Evolutionary conservation across 1,140 invertebrate species (phyloP), one percentile per base, ranked within the genome.

Genomic region (Leguminivora glycinivorella): DNA sequence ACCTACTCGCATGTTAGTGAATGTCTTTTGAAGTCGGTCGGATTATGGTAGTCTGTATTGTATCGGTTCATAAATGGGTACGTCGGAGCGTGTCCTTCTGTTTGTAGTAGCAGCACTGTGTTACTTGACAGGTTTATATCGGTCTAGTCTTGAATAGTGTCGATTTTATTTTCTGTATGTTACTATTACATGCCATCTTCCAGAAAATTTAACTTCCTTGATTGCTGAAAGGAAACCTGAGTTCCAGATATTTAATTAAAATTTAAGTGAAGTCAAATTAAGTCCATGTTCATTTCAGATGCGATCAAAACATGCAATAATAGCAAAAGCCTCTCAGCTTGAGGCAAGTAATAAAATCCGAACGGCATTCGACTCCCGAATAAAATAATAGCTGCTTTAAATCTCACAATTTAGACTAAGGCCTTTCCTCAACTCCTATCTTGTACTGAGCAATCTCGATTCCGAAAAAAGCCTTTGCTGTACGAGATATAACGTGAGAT

Each of bases 301-400:
- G 14, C 34, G 34, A 14, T 3, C 34, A 43, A 43, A 43, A 43
- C n/a, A 43, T 43, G 4, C n/a, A 17, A n/a, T 0, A n/a, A 43
- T 43, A 43, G 5, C 12, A 43, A 43, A 43, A 43, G 6, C 17
- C 17, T 22, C 3, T 19, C n/a, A 22, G 47, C 47, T 9, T 43
- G 19, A 52, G 6, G 17, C 47, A 5, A 10, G 40, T 9, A 52
- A 22, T 52, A 22, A 52, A 52, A 52, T 52, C 43, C 43, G 1
- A 52, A 52, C 47, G 19, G 19, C 47, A 52, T 29, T 58, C 56
- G 26, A 60, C 56, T 60, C 17, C 19, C 58, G 17, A 63, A 63
- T 31, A 6, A 63, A 29, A 63, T 63, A 29, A 63, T 63, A 63
- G n/a, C 26, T 63, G 25, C 25, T 63, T 63, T 31, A 63, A 63